These are phyloP conservation scores for Synergus umbraculus DNA, from an alignment of 2,888 invertebrate species.

Conservation along the genomic window DNA sequence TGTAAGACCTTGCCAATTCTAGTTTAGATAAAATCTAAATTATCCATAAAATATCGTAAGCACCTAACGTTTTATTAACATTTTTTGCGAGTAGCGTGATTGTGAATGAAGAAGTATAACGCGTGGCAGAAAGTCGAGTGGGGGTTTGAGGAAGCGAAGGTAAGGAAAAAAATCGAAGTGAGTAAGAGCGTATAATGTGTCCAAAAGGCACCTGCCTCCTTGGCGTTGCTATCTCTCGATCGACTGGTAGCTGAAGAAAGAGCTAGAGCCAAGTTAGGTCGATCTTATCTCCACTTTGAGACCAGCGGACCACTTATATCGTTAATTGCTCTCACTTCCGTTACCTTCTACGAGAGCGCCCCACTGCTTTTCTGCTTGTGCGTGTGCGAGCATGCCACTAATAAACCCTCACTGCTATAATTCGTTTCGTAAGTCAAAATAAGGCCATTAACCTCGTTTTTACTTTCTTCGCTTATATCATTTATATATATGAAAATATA, in stretches of 20 bases:
- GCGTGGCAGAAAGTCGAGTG: conserved; percentile 11
- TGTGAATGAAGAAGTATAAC: conserved; percentile 27
- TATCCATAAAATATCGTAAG: conserved; percentile 10
- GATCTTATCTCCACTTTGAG: conserved; percentile 73
- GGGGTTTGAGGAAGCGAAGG: conserved; percentile 44
- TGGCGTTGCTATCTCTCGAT: conserved; percentile 70
- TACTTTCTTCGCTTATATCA: conserved; percentile 16
- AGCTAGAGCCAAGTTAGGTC: conserved; percentile 67
- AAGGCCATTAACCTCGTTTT: conserved; percentile 39
- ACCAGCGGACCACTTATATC: conserved; percentile 77
- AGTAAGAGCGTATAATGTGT: conserved; percentile 74
- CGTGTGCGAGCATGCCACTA: conserved; percentile 51
- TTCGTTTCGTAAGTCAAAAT: conserved; percentile 25
- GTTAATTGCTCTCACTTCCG: conserved; percentile 78
- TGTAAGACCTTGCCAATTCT: conserved; percentile 1
- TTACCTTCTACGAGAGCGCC: conserved; percentile 65
- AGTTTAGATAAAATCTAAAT: conserved; percentile 10
- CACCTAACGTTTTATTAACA: neutral
- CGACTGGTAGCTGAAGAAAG: conserved; percentile 67
- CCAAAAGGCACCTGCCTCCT: conserved; percentile 74
- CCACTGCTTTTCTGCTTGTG: conserved; percentile 52
- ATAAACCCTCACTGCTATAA: conserved; percentile 21
- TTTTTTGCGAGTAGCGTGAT: conserved; percentile 4
- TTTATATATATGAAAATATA: no score
- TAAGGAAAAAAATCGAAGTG: conserved; percentile 56